Base-by-base conservation (phyloP, 2,797 vertebrate genomes). In the Amphiprion clarkii region DNA sequence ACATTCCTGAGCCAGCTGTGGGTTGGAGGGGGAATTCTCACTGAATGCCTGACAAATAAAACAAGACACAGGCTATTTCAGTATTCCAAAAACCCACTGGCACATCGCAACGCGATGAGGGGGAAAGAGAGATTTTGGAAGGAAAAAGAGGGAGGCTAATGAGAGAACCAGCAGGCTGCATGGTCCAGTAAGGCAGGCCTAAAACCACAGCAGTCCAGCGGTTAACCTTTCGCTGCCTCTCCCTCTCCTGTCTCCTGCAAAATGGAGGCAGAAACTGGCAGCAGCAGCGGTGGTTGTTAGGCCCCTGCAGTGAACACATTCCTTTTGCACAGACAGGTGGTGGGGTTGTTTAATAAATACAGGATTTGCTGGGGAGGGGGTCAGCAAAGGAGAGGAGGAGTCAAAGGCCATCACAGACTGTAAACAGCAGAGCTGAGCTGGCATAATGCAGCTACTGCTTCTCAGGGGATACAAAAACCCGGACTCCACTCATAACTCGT, bases 1-100 rank as follows among this genome's bases (percentile, higher is more conserved):
- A 93, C 93, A 95, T 96, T 95, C 93, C 93, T 90, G 82, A 89
- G 88, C 91, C 93, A 95, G 93, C 94, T 94, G 94, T 89, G 94
- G 94, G 94, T 94, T 94, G 91, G 89, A 94, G 90, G 89, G 92
- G 94, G 93, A 94, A 92, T 95, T 95, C 88, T 93, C 76, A 86
- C 89, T 87, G 82, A 93, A 92, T 88, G 90, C 73, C 86, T 92
- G 89, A 94, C 92, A 92, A 92, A 93, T 93, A 88, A 92, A 95
- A 92, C 87, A 91, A 92, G 90, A 93, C 88, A 72, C 84, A 76
- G 85, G 83, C 91, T 94, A 92, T 91, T 93, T 94, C 88, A 91
- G 91, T 91, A 84, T 89, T 91, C 79, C 72, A 87, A 86, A 91
- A 87, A 78, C 58, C 68, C 81, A 85, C 80, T 88, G 85, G 87